These are phyloP conservation scores for Drosophila neonasuta DNA, from an alignment of 2,888 invertebrate species.

Conservation along the genomic window DNA sequence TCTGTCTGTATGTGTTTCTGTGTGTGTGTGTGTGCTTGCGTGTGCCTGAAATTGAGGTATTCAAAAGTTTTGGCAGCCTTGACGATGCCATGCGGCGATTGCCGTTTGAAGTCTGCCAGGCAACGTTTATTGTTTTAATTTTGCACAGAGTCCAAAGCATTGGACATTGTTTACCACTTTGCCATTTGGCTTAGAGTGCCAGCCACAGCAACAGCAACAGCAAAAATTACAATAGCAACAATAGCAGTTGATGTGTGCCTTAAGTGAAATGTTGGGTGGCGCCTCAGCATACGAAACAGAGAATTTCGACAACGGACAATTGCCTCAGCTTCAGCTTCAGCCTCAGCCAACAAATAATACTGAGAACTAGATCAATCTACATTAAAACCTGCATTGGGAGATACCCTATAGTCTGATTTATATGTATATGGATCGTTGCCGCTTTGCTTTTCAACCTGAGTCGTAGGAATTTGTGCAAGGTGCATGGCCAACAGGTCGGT, in stretches of 20 bases:
- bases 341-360: no score
- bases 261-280: slow-evolving; percentile 47
- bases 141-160: slow-evolving; percentile 55
- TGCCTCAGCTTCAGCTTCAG: not conserved
- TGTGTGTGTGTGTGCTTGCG: slow-evolving; percentile 3
- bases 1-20: not conserved
- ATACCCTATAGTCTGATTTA: not conserved
- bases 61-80: slow-evolving; percentile 64
- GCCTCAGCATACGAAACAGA: slow-evolving; percentile 35
- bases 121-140: slow-evolving; percentile 75
- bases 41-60: slow-evolving; percentile 58
- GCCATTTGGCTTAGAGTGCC: slow-evolving; percentile 63
- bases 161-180: slow-evolving; percentile 74
- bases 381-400: no score
- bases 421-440: not conserved
- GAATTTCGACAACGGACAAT: slow-evolving; percentile 19
- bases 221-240: slow-evolving; percentile 26
- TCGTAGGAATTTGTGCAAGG: not conserved
- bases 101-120: slow-evolving; percentile 36
- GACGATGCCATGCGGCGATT: slow-evolving; percentile 36
- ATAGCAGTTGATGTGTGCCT: slow-evolving; percentile 35
- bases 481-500: not conserved
- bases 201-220: slow-evolving; percentile 35
- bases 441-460: no score
- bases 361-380: no score